Base-by-base conservation (phyloP, 64 coral and sea anemone species). In the Exaiptasia diaphana region DNA sequence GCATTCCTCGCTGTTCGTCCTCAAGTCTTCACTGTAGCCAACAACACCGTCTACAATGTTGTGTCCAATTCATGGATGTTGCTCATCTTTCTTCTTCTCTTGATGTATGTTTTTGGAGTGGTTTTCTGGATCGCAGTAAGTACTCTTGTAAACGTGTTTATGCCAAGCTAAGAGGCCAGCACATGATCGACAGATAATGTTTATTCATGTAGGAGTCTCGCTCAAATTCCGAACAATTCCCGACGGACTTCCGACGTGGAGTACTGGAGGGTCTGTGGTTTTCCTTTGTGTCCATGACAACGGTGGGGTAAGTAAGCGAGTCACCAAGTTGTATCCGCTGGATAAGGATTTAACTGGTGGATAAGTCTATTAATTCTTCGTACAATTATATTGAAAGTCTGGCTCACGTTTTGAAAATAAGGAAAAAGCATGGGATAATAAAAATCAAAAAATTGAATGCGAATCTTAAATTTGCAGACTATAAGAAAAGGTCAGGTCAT, bases 231-330 rank as follows among this genome's bases (percentile, higher is more conserved):
- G 37, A 75, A 21, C 27, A 73, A 13, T 75, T 76, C 52, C 13
- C 82, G 5, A 50, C 27, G 10, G n/a, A 22, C 18, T 86, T 86
- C 15, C 29, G 23, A 1, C 20, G 12, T 50, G 82, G 82, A 10
- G 71, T 41, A 10, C 30, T 40, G 24, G 68, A 86, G 10, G 37
- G 71, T 30, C 36, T 62, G 20, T 86, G 82, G 82, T 86, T 73
- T 48, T 43, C 50, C 6, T 75, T 58, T 3, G 48, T 75, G 8
- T 61, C 82, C 12, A 75, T 86, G 49, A 86, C 82, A 50, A 86
- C 82, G 7, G 82, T 86, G 14, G 82, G 82, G 82, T 86, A n/a
- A n/a, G 14, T n/a, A n/a, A n/a, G n/a, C n/a, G n/a, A n/a, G n/a
- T n/a, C n/a, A n/a, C n/a, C n/a, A n/a, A n/a, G n/a, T n/a, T n/a